Evolutionary conservation across 2,113 vertebrate genomes (phyloP).

Genomic region (Emydocephalus ijimae): DNA sequence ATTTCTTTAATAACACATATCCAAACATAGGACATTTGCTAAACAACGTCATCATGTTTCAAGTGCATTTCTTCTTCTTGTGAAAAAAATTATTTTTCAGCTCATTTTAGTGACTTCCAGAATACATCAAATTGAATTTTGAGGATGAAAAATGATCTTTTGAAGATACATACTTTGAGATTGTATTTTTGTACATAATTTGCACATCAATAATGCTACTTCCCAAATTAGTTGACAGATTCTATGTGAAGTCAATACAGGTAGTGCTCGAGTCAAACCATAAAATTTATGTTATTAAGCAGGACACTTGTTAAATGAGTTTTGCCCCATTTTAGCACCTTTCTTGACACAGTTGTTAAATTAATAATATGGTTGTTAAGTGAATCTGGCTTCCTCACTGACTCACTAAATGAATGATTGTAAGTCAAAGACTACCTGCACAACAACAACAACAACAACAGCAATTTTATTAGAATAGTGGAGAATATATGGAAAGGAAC

Average conservation of each 20-base stretch:
- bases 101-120: neutral
- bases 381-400: neutral
- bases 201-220: neutral
- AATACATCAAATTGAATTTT: neutral
- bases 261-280: neutral
- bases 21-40: slow-evolving; percentile 61
- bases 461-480: neutral
- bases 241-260: neutral
- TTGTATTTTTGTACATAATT: neutral
- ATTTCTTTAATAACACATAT: slow-evolving; percentile 54
- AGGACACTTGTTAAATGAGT: neutral
- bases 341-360: neutral
- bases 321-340: neutral
- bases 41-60: neutral
- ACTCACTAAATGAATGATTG: neutral
- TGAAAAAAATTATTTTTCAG: neutral
- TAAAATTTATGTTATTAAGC: neutral
- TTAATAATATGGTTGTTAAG: neutral
- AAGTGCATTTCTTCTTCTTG: neutral
- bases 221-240: neutral
- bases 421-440: neutral
- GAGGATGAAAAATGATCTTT: neutral
- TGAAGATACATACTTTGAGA: neutral
- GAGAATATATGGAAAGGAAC: neutral
- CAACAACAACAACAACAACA: too few relatives aligned